Evolutionary conservation across 2,888 invertebrate genomes (phyloP), one percentile per base, ranked within the genome.

Genomic region (Leptopilina myrica): DNA sequence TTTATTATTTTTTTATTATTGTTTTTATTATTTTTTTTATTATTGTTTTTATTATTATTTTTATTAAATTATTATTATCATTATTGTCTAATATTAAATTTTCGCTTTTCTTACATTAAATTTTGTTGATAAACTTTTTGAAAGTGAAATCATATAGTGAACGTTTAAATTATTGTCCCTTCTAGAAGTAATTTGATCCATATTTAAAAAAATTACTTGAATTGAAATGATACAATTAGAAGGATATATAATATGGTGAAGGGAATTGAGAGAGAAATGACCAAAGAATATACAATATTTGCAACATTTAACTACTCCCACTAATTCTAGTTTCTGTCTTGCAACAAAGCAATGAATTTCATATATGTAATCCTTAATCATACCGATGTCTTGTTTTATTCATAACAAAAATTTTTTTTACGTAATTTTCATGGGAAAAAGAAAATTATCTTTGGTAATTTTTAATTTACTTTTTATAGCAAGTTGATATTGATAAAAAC

Each of bases 181-280:
- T 59, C n/a, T 49, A 49, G 11, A 33, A 6, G 26, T 64, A 20
- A 26, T 26, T 26, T 64, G 9, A 64, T 26, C 26, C 26, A 64
- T 9, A 5, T n/a, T n/a, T 9, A 26, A 64, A 62, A 20, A 64
- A 26, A 26, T 20, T 20, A 64, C 26, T 64, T 64, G 26, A 20
- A 11, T 64, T 15, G 49, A 62, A 62, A 15, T 20, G 15, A 15
- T 20, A 62, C 62, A 62, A 62, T 62, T 62, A 62, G 15, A 20
- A 62, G n/a, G 20, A 26, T 26, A 64, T 20, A 64, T 64, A 64
- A 64, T 64, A 64, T 9, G 20, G 64, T 64, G 64, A 64, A 64
- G 64, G 26, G 64, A 64, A 64, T 11, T 11, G 26, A 20, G 8
- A 64, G 64, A 26, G 26, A 64, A 64, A 26, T 64, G 64, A 64